A percentile compares a stretch with the other conserved stretches of the same genome.
Conservation (phyloP, 2,888 invertebrate species). For the Drosophila prolongata region DNA sequence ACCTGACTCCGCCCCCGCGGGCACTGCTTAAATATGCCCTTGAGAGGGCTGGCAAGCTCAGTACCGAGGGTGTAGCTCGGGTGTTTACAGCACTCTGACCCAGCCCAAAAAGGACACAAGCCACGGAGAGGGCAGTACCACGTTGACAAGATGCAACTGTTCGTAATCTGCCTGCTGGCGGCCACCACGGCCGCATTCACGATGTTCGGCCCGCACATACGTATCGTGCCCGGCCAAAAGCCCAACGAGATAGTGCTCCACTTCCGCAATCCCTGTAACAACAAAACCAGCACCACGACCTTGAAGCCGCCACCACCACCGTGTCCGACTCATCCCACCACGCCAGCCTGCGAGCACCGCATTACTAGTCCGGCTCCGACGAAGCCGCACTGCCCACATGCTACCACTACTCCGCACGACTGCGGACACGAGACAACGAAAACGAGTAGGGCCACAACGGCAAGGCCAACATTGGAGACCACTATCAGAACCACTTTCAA, state of each 20-base stretch:
- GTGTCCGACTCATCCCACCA: slow-evolving; percentile 54
- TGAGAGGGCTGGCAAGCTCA: slow-evolving; percentile 26
- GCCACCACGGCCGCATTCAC: slow-evolving; percentile 64
- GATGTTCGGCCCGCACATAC: slow-evolving; percentile 61
- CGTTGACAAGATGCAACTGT: slow-evolving; percentile 52
- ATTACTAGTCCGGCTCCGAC: slow-evolving; percentile 27
- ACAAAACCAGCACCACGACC: slow-evolving; percentile 62
- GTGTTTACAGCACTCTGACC: slow-evolving; percentile 22
- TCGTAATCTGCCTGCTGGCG: slow-evolving; percentile 54
- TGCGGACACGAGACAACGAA: slow-evolving; percentile 23
- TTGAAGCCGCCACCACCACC: slow-evolving; percentile 49
- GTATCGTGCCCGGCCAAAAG: slow-evolving; percentile 54
- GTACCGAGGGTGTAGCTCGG: slow-evolving; percentile 51
- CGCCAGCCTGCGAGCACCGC: slow-evolving; percentile 43
- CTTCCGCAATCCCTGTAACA: slow-evolving; percentile 65
- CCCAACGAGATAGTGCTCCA: slow-evolving; percentile 65
- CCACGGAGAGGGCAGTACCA: background rate
- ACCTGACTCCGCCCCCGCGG: background rate
- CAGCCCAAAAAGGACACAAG: slow-evolving; percentile 7
- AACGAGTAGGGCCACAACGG: slow-evolving; percentile 7
- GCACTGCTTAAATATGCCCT: slow-evolving; percentile 55
- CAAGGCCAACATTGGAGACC: background rate
- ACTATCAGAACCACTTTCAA: slow-evolving; percentile 13
- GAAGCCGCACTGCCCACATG: slow-evolving; percentile 11
- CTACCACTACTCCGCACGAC: slow-evolving; percentile 31